Conservation (phyloP, 1,140 invertebrate species). For the Akabosia matsudoensis region DNA sequence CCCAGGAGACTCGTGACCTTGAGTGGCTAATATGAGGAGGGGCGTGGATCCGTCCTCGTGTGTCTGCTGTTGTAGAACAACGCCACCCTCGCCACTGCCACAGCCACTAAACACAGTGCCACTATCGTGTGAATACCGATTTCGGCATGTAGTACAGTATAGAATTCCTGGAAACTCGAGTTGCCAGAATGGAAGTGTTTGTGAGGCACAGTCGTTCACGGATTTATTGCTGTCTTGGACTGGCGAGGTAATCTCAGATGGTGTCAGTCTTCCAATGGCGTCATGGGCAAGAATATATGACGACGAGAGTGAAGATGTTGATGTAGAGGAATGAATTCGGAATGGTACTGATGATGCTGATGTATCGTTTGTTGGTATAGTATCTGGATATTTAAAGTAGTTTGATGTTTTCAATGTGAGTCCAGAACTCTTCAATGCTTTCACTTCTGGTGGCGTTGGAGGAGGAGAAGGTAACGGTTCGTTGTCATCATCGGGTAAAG, state of each 20-base stretch:
- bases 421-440: too few species aligned
- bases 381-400: neutral
- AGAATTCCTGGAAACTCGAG: slow-evolving; percentile 13
- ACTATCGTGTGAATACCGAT: neutral
- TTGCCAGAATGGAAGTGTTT: slow-evolving; percentile 15
- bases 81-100: neutral
- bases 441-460: slow-evolving; percentile 7
- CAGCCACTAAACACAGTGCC: neutral
- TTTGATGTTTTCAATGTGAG: too few species aligned
- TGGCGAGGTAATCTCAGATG: too few species aligned
- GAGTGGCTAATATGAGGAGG: neutral
- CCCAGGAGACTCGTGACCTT: neutral
- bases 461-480: slow-evolving; percentile 9
- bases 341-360: neutral
- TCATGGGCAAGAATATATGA: neutral
- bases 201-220: neutral
- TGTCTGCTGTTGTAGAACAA: neutral
- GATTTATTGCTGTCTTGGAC: neutral
- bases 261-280: neutral
- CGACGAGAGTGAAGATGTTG: neutral
- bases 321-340: slow-evolving; percentile 9
- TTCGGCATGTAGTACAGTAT: neutral
- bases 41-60: neutral
- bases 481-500: neutral
- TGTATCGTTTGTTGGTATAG: neutral